Conservation (phyloP, 2,113 vertebrate genomes). For the Fregetta grallaria region DNA sequence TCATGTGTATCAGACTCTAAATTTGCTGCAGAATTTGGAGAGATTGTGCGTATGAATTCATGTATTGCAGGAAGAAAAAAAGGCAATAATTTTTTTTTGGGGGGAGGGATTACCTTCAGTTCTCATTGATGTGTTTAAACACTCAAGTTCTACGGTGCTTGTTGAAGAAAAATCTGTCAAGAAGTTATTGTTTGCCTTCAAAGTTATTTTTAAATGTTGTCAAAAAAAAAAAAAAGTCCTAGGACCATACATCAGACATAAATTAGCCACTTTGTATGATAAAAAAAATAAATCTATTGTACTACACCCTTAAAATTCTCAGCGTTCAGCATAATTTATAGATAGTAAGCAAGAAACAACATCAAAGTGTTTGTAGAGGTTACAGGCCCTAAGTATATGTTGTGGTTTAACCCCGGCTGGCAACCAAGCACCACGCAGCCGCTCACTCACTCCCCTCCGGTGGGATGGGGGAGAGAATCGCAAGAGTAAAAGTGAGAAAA, state of each 20-base stretch:
- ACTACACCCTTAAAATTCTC: neutral
- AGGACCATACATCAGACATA: neutral
- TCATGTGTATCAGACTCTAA: neutral
- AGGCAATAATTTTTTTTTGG: rapidly evolving
- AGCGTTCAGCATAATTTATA: neutral
- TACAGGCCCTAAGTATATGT: neutral
- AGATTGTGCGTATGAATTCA: neutral
- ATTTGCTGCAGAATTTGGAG: neutral
- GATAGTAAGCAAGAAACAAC: neutral
- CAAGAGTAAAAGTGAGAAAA: too few species aligned
- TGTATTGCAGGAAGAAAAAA: neutral
- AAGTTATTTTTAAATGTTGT: neutral
- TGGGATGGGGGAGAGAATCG: too few species aligned
- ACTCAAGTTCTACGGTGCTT: neutral
- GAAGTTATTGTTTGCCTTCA: neutral
- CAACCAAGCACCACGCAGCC: too few species aligned
- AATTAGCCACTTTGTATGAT: neutral
- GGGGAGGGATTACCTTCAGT: neutral
- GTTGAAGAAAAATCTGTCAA: neutral
- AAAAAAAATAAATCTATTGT: neutral
- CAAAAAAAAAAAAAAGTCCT: neutral
- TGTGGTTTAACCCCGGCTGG: too few species aligned
- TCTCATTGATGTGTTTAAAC: neutral
- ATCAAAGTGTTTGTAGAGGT: neutral
- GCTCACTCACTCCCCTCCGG: too few species aligned